Evolutionary conservation across 2,888 invertebrate genomes (phyloP).

Genomic region (Mechanitis messenoides): DNA sequence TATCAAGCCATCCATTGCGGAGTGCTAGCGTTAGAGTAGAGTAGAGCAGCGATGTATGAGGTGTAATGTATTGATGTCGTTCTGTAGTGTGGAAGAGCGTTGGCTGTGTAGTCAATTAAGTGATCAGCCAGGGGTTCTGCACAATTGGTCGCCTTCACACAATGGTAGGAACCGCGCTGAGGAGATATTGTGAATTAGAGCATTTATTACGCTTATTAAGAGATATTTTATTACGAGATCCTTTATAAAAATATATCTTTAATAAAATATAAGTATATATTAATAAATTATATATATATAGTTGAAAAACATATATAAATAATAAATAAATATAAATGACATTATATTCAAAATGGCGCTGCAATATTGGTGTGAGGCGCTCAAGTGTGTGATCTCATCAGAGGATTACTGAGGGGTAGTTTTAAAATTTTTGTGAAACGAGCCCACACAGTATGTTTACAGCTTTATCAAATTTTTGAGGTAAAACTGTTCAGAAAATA

Average conservation of each 20-base stretch:
- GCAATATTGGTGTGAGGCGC: too few species aligned
- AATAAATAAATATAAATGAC: too few species aligned
- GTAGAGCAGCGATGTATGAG: conserved; percentile 34
- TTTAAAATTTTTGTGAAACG: conserved; percentile 21
- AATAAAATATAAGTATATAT: too few species aligned
- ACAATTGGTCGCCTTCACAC: conserved; percentile 73
- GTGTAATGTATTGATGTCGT: conserved; percentile 19
- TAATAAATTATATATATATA: too few species aligned
- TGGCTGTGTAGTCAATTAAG: conserved; percentile 72
- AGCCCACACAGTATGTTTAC: conserved; percentile 6
- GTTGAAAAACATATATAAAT: too few species aligned
- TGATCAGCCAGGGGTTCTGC: conserved; percentile 72
- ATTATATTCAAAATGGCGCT: too few species aligned
- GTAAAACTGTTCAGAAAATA: too few species aligned
- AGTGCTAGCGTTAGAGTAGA: neutral
- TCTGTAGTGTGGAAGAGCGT: conserved; percentile 51
- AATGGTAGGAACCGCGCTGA: conserved; percentile 50
- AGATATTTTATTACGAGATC: conserved; percentile 45
- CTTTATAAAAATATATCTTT: conserved; percentile 9
- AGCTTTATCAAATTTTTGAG: neutral
- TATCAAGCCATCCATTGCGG: conserved; percentile 24
- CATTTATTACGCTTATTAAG: conserved; percentile 63
- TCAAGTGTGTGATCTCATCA: too few species aligned
- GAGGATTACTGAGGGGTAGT: conserved; percentile 30
- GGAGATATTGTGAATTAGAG: conserved; percentile 46